Percentiles rank a stretch among this genome's conserved stretches.
Evolutionary conservation across 2,113 vertebrate species (phyloP).

Genomic region (Platichthys stellatus): DNA sequence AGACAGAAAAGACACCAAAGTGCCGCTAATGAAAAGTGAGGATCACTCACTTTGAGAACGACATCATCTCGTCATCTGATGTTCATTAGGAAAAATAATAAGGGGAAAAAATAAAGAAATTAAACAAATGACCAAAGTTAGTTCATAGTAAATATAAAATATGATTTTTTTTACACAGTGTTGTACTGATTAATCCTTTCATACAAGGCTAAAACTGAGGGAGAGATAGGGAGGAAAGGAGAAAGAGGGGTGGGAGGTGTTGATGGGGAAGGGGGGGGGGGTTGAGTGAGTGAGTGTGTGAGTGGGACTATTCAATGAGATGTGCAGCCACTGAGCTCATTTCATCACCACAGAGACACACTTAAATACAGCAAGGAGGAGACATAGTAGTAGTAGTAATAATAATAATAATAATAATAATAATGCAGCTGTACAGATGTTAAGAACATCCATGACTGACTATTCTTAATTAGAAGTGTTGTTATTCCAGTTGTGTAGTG

Average conservation of each 20-base stretch:
- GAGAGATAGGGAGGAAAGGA: background rate
- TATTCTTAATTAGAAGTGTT: background rate
- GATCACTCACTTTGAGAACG: background rate
- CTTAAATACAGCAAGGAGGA: conserved; percentile 5
- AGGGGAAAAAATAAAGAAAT: background rate
- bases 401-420: background rate
- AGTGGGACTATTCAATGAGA: conserved; percentile 29
- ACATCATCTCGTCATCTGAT: background rate
- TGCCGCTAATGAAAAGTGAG: conserved; percentile 4
- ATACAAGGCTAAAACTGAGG: conserved; percentile 15
- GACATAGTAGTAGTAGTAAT: background rate
- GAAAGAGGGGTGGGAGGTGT: conserved; percentile 12
- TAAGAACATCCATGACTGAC: background rate
- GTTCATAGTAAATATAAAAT: background rate
- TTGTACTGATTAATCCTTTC: conserved; percentile 1
- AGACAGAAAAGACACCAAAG: background rate
- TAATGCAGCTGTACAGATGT: background rate
- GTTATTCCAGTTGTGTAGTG: background rate
- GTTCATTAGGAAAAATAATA: background rate
- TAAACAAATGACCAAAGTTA: background rate
- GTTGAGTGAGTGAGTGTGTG: background rate
- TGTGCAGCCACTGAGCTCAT: conserved; percentile 19
- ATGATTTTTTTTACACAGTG: background rate
- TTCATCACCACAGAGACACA: conserved; percentile 38
- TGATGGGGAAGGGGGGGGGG: background rate